These are phyloP conservation scores for Raphicerus campestris DNA, from an alignment of 2,113 vertebrate species.

Conservation along the genomic window DNA sequence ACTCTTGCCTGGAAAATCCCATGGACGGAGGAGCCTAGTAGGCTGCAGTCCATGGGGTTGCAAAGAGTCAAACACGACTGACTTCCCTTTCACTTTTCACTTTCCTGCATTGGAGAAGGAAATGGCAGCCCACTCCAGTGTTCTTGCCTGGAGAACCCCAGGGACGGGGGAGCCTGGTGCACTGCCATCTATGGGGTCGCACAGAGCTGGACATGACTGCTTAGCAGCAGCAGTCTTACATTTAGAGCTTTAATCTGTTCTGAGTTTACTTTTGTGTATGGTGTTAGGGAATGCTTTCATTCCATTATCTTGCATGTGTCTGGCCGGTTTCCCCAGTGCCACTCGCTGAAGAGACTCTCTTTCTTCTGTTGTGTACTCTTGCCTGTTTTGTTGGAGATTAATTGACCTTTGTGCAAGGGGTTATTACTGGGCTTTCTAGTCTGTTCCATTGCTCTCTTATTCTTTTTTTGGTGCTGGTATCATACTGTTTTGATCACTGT, in stretches of 20 bases:
- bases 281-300: neutral
- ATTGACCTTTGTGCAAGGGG: neutral
- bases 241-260: neutral
- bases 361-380: neutral
- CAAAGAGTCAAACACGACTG: too few species aligned
- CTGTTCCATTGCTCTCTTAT: neutral
- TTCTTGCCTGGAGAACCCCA: too few species aligned
- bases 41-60: too few species aligned
- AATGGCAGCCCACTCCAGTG: too few species aligned
- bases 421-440: neutral
- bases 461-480: neutral
- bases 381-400: neutral
- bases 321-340: neutral
- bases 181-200: rapidly evolving
- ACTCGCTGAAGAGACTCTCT: neutral
- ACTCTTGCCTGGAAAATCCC: too few species aligned
- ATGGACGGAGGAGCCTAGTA: too few species aligned
- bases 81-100: too few species aligned
- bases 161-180: too few species aligned
- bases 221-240: neutral
- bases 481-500: neutral
- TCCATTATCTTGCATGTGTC: neutral
- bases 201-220: too few species aligned
- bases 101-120: too few species aligned
- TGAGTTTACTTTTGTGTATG: neutral